These are phyloP conservation scores for Lamproptera curius DNA, from an alignment of 2,888 invertebrate genomes.

Conservation along the genomic window DNA sequence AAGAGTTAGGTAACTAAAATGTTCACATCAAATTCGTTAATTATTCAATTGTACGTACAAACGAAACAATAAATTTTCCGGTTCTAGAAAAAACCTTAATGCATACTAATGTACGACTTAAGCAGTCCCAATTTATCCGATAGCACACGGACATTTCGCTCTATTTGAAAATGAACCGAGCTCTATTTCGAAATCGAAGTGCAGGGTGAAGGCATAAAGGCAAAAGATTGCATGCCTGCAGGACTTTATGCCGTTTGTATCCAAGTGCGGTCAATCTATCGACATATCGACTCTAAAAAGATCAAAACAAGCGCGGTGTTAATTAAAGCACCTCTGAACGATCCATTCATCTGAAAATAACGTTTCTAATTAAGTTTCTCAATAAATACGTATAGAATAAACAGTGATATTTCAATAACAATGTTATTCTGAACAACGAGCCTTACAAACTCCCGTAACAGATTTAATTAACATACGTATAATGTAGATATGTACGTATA, in stretches of 20 bases:
- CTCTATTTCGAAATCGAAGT: conserved; percentile 51
- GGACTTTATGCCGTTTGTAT: conserved; percentile 28
- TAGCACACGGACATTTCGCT: conserved; percentile 27
- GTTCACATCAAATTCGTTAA: too few species aligned
- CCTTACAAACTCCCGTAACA: conserved; percentile 7
- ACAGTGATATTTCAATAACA: neutral
- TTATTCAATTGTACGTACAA: too few species aligned
- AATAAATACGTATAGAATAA: neutral
- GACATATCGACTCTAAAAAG: conserved; percentile 40
- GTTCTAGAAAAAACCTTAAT: too few species aligned
- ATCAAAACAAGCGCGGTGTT: too few species aligned
- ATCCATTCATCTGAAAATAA: neutral
- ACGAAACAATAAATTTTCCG: too few species aligned
- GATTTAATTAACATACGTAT: conserved; percentile 12
- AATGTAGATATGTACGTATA: conserved; percentile 2
- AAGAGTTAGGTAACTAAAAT: too few species aligned
- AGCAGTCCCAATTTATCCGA: too few species aligned
- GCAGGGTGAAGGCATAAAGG: conserved; percentile 58
- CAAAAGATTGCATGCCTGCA: conserved; percentile 67
- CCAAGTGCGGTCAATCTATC: conserved; percentile 41
- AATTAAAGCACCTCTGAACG: too few species aligned
- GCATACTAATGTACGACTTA: too few species aligned
- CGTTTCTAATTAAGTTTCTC: neutral
- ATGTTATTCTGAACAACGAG: too few species aligned
- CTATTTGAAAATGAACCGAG: conserved; percentile 45